phyloP scores from a whole-genome alignment of 2,113 vertebrate genomes.

The Callorhinus ursinus region DNA sequence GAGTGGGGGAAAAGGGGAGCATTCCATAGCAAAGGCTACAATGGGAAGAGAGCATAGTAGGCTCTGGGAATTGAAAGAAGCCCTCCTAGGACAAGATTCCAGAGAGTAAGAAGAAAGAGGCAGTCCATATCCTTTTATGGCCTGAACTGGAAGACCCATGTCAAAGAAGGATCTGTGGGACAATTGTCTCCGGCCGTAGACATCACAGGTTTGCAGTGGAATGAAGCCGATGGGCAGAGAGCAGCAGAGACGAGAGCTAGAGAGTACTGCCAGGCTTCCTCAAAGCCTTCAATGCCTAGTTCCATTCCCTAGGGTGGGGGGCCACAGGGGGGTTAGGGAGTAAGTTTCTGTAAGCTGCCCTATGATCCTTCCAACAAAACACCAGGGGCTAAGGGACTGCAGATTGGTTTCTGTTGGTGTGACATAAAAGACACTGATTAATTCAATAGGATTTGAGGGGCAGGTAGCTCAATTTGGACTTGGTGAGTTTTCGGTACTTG shows the following conservation, averaged over 20 bases:
- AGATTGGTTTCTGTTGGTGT: constrained; percentile 20
- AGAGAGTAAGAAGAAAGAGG: neutral
- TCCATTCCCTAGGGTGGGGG: neutral
- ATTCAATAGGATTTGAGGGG: constrained; percentile 24
- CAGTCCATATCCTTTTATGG: neutral
- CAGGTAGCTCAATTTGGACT: neutral
- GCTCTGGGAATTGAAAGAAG: neutral
- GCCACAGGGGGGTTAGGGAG: neutral
- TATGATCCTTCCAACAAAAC: neutral
- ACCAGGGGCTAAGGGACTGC: neutral
- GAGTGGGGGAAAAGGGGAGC: neutral
- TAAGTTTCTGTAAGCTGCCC: neutral
- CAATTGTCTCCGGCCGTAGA: neutral
- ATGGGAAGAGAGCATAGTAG: neutral
- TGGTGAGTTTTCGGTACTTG: neutral
- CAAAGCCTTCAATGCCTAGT: neutral
- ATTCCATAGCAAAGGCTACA: neutral
- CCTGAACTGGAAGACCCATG: neutral
- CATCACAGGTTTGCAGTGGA: neutral
- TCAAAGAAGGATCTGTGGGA: neutral
- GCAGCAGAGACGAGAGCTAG: neutral
- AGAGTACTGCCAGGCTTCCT: neutral
- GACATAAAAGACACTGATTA: neutral
- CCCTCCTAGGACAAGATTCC: neutral
- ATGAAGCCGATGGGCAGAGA: neutral